A percentile compares a stretch with the other conserved stretches of the same genome.
Evolutionary conservation across 2,888 invertebrate species (phyloP).

Genomic region (Halictus ligatus): DNA sequence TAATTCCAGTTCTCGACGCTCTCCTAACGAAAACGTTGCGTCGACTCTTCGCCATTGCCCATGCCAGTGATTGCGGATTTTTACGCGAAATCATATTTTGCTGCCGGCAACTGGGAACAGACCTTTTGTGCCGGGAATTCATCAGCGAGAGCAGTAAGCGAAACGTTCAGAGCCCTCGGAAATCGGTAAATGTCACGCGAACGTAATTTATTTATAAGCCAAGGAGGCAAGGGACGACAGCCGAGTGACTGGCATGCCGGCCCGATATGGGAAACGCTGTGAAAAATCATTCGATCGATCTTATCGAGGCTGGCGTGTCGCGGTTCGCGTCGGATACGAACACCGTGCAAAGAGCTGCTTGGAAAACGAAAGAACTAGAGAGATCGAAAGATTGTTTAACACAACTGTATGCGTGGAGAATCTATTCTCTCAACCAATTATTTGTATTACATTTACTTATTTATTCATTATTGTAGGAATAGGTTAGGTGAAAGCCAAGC

Average conservation of each 20-base stretch:
- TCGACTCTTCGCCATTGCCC: not conserved
- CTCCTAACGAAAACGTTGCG: not conserved
- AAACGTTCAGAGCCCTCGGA: conserved; percentile 39
- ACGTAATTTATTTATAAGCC: conserved; percentile 72
- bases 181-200: conserved; percentile 72
- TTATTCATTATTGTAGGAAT: not conserved
- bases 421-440: too few species aligned
- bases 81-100: not conserved
- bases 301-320: conserved; percentile 1
- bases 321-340: not conserved
- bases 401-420: too few species aligned
- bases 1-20: not conserved
- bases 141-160: conserved; percentile 29
- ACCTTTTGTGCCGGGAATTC: conserved; percentile 34
- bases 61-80: not conserved
- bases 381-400: too few species aligned
- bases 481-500: too few species aligned
- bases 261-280: conserved; percentile 32
- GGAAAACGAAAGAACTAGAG: too few species aligned
- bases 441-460: too few species aligned
- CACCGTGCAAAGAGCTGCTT: not conserved
- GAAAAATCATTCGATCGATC: conserved; percentile 55
- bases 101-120: not conserved
- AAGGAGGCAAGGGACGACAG: conserved; percentile 45
- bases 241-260: conserved; percentile 14